These are phyloP conservation scores for Pomatostomus ruficeps DNA, from an alignment of 2,113 vertebrate species.

Conservation along the genomic window DNA sequence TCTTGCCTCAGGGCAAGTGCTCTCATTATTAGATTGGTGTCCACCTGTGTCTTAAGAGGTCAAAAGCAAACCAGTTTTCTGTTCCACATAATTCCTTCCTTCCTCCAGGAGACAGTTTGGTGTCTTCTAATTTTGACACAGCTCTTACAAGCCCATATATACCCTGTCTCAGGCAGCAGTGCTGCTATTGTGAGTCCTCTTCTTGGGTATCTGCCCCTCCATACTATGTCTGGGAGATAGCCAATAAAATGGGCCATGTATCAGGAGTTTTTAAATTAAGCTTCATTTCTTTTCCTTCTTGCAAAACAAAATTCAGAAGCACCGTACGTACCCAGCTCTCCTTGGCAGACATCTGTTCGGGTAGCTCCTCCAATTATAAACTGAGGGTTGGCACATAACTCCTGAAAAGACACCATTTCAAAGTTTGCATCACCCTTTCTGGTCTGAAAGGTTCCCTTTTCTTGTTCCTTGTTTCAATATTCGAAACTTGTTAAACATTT, in stretches of 20 bases:
- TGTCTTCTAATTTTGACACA: neutral
- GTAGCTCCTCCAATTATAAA: conserved; percentile 88
- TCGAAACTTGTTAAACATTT: neutral
- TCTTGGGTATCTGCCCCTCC: neutral
- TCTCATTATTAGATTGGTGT: neutral
- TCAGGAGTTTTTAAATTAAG: neutral
- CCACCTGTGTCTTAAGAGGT: neutral
- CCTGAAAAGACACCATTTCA: conserved; percentile 68
- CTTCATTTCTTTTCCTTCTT: neutral
- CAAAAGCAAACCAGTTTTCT: neutral
- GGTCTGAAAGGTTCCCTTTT: neutral
- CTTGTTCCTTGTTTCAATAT: neutral
- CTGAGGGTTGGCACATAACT: conserved; percentile 78
- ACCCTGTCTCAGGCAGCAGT: neutral
- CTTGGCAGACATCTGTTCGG: conserved; percentile 85
- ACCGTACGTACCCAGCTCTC: conserved; percentile 76
- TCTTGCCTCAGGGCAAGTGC: neutral
- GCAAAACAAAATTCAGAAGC: neutral
- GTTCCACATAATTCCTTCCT: neutral
- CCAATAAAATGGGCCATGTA: neutral
- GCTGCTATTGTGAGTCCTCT: neutral
- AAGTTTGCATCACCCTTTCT: neutral
- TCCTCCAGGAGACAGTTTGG: neutral
- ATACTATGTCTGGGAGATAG: neutral
- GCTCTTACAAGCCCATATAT: neutral